Base-by-base conservation (phyloP, 2,888 invertebrate genomes). In the Cephus pygmeus region DNA sequence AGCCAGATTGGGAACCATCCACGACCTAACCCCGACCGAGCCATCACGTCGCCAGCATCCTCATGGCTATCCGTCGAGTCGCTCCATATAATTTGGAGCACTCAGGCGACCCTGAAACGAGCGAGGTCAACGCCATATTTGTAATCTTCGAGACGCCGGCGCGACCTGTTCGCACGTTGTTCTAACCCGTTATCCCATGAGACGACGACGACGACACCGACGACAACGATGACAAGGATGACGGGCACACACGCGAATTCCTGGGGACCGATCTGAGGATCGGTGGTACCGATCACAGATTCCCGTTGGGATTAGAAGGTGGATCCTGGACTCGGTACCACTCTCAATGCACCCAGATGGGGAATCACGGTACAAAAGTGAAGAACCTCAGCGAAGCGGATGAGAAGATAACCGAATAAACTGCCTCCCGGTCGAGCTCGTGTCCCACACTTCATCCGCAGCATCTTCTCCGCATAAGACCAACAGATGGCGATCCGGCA, bases 81-180 rank as follows among this genome's bases (percentile, higher is more conserved):
- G 88, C 89, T 89, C 89, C 87, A 89, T 90, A 90, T 90, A 89
- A 90, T 90, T 90, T 90, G 87, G 90, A 88, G 87, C 88, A 87
- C 88, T 88, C 89, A 88, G 87, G 87, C 89, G 90, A 90, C 88
- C 89, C 88, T 85, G 87, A 85, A 90, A 89, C 85, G 83, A 87
- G 85, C 83, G 85, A 84, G 90, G 89, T 90, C 90, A 89, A 88
- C 87, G 86, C 86, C 86, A 87, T 88, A 88, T 90, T 90, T 90
- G 89, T 89, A 90, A 90, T 90, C 88, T 87, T 88, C 86, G 83
- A 78, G 84, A 85, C 85, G 88, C 88, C 88, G 88, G 88, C 87
- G 88, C 88, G 89, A 87, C 87, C 87, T 89, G 87, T 89, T 89
- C 88, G 88, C 88, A 88, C 88, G 88, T 88, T 88, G 85, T 88